Evolutionary conservation across 2,888 invertebrate genomes (phyloP).

Genomic region (Habroteleia sp.): DNA sequence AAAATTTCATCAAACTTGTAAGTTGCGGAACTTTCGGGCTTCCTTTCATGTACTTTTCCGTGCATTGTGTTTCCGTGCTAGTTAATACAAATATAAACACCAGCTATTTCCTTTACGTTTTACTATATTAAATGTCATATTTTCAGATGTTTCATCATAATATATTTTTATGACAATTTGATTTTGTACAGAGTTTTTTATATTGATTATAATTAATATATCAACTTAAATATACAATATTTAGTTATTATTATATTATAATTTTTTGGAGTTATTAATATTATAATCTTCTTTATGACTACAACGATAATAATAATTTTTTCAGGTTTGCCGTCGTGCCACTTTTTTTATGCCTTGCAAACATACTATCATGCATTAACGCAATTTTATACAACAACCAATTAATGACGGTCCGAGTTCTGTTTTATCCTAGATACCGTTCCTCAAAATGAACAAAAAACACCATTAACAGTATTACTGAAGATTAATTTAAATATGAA

Average conservation of each 20-base stretch:
- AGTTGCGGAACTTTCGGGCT: constrained; percentile 2
- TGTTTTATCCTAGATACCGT: constrained; percentile 47
- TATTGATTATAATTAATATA: too few relatives aligned
- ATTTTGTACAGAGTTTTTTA: too few relatives aligned
- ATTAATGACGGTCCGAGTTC: constrained; percentile 49
- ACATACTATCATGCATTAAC: constrained; percentile 42
- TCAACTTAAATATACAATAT: too few relatives aligned
- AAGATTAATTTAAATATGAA: constrained; percentile 50
- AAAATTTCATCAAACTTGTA: constrained; percentile 13
- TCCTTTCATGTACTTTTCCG: constrained; percentile 9
- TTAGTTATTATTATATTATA: too few relatives aligned
- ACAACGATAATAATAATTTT: not conserved
- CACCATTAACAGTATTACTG: constrained; percentile 52
- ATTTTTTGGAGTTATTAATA: too few relatives aligned
- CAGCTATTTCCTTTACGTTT: too few relatives aligned
- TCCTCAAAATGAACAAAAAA: constrained; percentile 51
- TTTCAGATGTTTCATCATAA: too few relatives aligned
- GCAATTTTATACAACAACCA: constrained; percentile 51
- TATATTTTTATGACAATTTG: too few relatives aligned
- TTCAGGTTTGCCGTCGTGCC: constrained; percentile 31
- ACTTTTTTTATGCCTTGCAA: constrained; percentile 47
- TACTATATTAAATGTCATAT: too few relatives aligned
- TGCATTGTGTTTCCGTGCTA: not conserved
- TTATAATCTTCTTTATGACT: constrained; percentile 43
- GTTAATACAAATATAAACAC: constrained; percentile 27